Base-by-base conservation (phyloP, 2,113 vertebrate species). In the Callipepla californica region DNA sequence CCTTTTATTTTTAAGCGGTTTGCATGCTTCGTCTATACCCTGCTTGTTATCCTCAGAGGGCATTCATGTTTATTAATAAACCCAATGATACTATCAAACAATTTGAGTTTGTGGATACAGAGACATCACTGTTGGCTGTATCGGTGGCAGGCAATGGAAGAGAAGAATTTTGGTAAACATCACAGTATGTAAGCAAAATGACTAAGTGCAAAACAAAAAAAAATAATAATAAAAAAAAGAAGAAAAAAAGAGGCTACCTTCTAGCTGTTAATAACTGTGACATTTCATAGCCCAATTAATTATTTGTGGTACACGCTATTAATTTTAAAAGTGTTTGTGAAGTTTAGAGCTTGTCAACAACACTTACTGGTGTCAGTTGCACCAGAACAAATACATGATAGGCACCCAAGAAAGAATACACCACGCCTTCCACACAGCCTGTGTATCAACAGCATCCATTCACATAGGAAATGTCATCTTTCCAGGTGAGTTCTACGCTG, bases 61-160 rank as follows among this genome's bases (percentile, higher is more conserved):
- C 79, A 88, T 53, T 82, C 59, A 68, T 85, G 48, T 85, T 91
- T 91, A 77, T 92, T 92, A 65, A 87, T 85, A 85, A 85, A 68
- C 68, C 61, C 67, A 32, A 69, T 45, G 55, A 80, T 82, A 42
- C 40, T 75, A 67, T 87, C 63, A 63, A 91, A 55, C 34, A 83
- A 63, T 53, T 51, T 65, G 63, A 91, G 57, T 72, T 87, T 80
- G 85, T 80, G 73, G 47, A 55, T 51, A 66, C 13, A 47, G 62
- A 76, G 20, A 68, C 72, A 58, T 45, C 1, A 1, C 32, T 36
- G 19, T 48, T 78, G 77, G n/a, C 50, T 91, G 67, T 51, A 51
- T 4, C 40, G 23, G 44, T 78, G 50, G 63, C 47, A 78, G 57
- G 47, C 32, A 67, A 34, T 1, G 8, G 48, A 40, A 40, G 40